Base-by-base conservation (phyloP, 2,888 invertebrate species). In the Rhagophthalmus giganteus region DNA sequence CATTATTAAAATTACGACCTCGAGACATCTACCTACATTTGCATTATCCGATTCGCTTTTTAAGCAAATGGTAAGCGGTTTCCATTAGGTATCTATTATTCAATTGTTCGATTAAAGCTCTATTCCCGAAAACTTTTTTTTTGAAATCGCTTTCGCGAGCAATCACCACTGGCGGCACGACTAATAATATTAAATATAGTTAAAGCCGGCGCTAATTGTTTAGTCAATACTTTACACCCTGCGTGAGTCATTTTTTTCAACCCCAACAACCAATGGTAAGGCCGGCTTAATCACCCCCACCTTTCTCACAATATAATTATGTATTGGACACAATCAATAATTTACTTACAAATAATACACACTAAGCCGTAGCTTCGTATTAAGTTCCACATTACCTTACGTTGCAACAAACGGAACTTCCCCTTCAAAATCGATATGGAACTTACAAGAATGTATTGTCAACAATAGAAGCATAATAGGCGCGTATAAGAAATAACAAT, bases 211-310 rank as follows among this genome's bases (percentile, higher is more conserved):
- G 71, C 74, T 76, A 76, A 76, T 76, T 76, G 76, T 76, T 76
- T 76, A 74, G 74, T 76, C 76, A 74, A 75, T 76, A 75, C 75
- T 74, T 75, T 75, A 74, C 74, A 75, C 76, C 74, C 74, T 73
- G 74, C 74, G 74, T 76, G 76, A 76, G 74, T 76, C 76, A 76
- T 72, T 73, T 76, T 72, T 75, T 75, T 72, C 70, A 71, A 73
- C 73, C 74, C 74, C 71, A 71, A 70, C 73, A 69, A 72, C 75
- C 74, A 74, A 75, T 74, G 73, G 70, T 73, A 68, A 68, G 67
- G 69, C 70, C 68, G 66, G 62, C 69, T 72, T 75, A 75, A 75
- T 74, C 74, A 74, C 74, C 74, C 74, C 66, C 62, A 60, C 62
- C 63, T 71, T 69, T 65, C 70, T 61, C 63, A 62, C 71, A 70